Base-by-base conservation (phyloP, 2,888 invertebrate species). In the Neria commutata region DNA sequence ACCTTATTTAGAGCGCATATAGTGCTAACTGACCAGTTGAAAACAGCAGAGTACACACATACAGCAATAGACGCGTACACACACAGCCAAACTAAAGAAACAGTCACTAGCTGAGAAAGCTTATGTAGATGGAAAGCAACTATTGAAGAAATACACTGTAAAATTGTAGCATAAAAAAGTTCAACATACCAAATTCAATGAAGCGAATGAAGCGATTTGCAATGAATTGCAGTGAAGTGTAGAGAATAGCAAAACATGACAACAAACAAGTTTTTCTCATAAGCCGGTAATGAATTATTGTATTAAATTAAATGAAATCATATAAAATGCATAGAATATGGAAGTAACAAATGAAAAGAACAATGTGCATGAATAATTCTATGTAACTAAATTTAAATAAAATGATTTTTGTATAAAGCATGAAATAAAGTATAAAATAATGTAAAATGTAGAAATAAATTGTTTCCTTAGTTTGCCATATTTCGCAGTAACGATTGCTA, bases 371-470 rank as follows among this genome's bases (percentile, higher is more conserved):
- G 21, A 17, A 11, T 42, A 42, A 17, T 6, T 42, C 21, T 19
- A 42, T 42, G 42, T 42, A 42, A 42, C 21, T 6, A 42, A 42
- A 42, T 17, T 19, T 14, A 37, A n/a, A n/a, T n/a, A 45, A 40
- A 59, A 59, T 46, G 46, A 55, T 55, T 59, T 59, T 59, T 59
- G 59, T 59, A 59, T 54, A 59, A 59, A 59, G 47, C 55, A 59
- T 34, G 26, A 47, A 37, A 23, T 59, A 59, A 59, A 50, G 26
- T 37, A 54, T 49, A 49, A 37, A 33, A 21, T 34, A 54, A n/a
- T n/a, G n/a, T n/a, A n/a, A n/a, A n/a, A n/a, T n/a, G n/a, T n/a
- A n/a, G n/a, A n/a, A n/a, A n/a, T n/a, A n/a, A n/a, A n/a, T n/a
- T n/a, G n/a, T n/a, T n/a, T n/a, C n/a, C n/a, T n/a, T n/a, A n/a